Percentiles rank a stretch among this genome's conserved stretches.
phyloP scores from a whole-genome alignment of 2,888 invertebrate genomes.

The Cabera pusaria region DNA sequence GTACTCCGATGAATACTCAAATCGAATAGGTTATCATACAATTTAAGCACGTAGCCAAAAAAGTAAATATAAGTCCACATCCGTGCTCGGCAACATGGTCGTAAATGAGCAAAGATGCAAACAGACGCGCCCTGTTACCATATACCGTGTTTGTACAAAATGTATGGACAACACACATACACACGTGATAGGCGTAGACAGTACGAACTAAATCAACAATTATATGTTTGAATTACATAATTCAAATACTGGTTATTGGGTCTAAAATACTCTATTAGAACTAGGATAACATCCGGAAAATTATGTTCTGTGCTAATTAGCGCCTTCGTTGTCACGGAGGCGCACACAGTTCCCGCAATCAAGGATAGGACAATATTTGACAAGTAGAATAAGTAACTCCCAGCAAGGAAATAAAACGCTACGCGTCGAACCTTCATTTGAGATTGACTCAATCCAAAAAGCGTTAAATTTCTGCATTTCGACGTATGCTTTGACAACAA shows the following conservation, averaged over 20 bases:
- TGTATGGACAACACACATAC: conserved; percentile 40
- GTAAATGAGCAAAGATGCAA: conserved; percentile 57
- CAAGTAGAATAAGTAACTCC: too few species aligned
- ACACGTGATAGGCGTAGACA: conserved; percentile 45
- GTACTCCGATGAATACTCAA: conserved; percentile 22
- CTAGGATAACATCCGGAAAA: conserved; percentile 54
- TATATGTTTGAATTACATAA: conserved; percentile 62
- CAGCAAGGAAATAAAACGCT: too few species aligned
- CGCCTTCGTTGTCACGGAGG: conserved; percentile 1
- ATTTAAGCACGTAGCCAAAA: conserved; percentile 47
- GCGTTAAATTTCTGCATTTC: too few species aligned
- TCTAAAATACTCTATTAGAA: conserved; percentile 42
- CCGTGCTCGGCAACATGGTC: conserved; percentile 57
- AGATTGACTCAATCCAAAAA: too few species aligned
- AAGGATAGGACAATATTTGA: too few species aligned
- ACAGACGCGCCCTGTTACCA: conserved; percentile 64
- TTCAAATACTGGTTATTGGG: conserved; percentile 65
- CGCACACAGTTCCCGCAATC: too few species aligned
- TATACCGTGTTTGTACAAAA: conserved; percentile 45
- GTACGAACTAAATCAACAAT: conserved; percentile 54
- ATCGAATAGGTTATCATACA: conserved; percentile 39
- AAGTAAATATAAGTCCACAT: conserved; percentile 51
- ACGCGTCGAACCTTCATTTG: too few species aligned
- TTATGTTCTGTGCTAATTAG: conserved; percentile 11
- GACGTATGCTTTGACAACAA: too few species aligned